Conservation (phyloP, 1,140 invertebrate species). For the Hylaeus anthracinus region DNA sequence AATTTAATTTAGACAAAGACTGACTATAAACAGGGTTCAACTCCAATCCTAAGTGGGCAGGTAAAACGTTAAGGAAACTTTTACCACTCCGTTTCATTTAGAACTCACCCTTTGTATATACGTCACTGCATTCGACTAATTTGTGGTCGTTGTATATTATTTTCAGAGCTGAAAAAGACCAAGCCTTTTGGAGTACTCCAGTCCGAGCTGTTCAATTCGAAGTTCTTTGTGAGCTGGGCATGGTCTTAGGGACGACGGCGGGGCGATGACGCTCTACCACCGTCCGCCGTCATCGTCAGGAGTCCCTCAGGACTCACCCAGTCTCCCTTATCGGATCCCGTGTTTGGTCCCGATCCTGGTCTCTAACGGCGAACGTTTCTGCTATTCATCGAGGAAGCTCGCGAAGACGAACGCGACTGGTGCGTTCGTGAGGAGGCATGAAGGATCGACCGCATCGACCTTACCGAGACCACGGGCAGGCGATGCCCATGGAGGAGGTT, state of each 20-base stretch:
- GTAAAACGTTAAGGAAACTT: too few relatives aligned
- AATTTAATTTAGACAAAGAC: too few relatives aligned
- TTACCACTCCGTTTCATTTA: too few relatives aligned
- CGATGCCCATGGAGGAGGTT: slow-evolving; percentile 75
- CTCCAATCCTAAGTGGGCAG: too few relatives aligned
- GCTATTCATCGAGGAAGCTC: slow-evolving; percentile 25
- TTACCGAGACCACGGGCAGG: slow-evolving; percentile 71
- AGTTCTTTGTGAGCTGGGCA: slow-evolving; percentile 64
- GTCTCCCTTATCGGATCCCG: slow-evolving; percentile 49
- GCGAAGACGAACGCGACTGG: slow-evolving; percentile 3
- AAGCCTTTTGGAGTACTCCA: neutral
- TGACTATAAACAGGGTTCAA: too few relatives aligned
- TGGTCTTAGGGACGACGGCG: slow-evolving; percentile 74
- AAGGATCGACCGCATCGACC: slow-evolving; percentile 70
- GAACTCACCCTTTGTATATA: too few relatives aligned
- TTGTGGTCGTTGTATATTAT: neutral
- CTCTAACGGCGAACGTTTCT: slow-evolving; percentile 19
- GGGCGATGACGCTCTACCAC: slow-evolving; percentile 77
- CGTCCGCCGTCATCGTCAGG: slow-evolving; percentile 68
- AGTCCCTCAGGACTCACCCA: slow-evolving; percentile 73
- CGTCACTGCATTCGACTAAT: neutral
- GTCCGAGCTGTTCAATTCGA: slow-evolving; percentile 23
- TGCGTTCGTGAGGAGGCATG: slow-evolving; percentile 66
- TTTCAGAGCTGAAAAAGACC: neutral
- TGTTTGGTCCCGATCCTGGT: slow-evolving; percentile 40